Evolutionary conservation across 2,888 invertebrate genomes (phyloP).

Genomic region (Troides oblongomaculatus): DNA sequence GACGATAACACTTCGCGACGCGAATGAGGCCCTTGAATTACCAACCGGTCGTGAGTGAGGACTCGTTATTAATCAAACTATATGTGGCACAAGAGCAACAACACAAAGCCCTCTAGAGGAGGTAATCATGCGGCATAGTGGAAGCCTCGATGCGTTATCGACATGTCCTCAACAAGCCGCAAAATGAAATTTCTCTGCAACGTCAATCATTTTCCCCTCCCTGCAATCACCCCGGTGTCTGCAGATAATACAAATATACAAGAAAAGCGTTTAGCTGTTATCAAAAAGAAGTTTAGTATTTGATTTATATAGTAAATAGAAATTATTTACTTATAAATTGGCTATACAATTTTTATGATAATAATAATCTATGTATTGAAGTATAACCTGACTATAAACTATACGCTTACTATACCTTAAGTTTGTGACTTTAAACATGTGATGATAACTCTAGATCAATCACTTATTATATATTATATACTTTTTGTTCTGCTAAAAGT

Average conservation of each 20-base stretch:
- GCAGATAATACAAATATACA: neutral
- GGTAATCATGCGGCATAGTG: constrained; percentile 53
- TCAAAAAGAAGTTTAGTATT: neutral
- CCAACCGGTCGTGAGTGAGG: constrained; percentile 43
- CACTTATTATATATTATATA: no score
- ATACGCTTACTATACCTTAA: no score
- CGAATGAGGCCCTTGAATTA: constrained; percentile 47
- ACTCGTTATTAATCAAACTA: constrained; percentile 66
- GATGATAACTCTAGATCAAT: neutral
- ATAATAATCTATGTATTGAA: neutral
- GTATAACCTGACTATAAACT: neutral
- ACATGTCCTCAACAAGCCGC: constrained; percentile 74
- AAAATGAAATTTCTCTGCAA: constrained; percentile 77
- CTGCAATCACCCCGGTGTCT: constrained; percentile 31
- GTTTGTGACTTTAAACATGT: neutral
- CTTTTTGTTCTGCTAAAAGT: no score
- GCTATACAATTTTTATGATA: no score
- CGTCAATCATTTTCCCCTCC: constrained; percentile 78
- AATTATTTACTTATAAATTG: no score
- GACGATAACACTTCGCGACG: constrained; percentile 25
- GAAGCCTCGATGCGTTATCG: constrained; percentile 57
- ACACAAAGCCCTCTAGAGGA: constrained; percentile 60
- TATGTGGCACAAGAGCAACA: constrained; percentile 62
- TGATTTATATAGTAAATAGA: neutral
- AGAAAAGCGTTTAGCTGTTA: constrained; percentile 11